A percentile compares a stretch with the other conserved stretches of the same genome.
These are phyloP conservation scores for Calliphora vicina DNA, from an alignment of 1,140 invertebrate genomes.

Conservation along the genomic window DNA sequence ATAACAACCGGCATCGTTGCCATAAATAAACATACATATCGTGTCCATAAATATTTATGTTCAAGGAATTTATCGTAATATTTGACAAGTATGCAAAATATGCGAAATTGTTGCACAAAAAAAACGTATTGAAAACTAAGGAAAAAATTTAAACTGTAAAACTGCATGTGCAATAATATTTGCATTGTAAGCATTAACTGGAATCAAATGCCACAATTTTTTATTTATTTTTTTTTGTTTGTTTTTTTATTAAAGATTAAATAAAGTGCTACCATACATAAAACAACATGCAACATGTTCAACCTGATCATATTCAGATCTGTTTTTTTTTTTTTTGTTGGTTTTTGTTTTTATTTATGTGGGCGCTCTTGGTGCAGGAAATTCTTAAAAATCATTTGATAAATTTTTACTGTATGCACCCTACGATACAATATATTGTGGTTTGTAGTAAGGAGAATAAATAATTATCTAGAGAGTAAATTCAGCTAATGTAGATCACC, in stretches of 20 bases:
- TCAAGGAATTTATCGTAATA: conserved; percentile 1
- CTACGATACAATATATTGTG: neutral
- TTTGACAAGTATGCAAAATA: conserved; percentile 10
- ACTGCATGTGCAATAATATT: neutral
- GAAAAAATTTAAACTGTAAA: neutral
- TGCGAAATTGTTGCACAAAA: neutral
- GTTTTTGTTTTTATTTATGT: neutral
- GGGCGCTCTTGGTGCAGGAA: neutral
- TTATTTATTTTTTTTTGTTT: neutral
- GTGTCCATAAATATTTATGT: conserved; percentile 8
- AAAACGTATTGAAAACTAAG: neutral
- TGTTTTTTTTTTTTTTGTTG: neutral
- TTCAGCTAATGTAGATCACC: too few species aligned
- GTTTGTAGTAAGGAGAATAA: too few species aligned
- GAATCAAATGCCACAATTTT: neutral
- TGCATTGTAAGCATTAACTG: conserved; percentile 1
- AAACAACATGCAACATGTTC: neutral
- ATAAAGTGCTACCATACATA: neutral
- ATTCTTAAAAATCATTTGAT: neutral
- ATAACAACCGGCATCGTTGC: neutral
- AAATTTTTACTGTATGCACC: neutral
- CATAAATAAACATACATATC: neutral
- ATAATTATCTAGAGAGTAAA: too few species aligned
- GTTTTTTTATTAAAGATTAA: neutral
- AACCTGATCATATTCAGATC: neutral